A percentile compares a stretch with the other conserved stretches of the same genome.
Evolutionary conservation across 2,113 vertebrate species (phyloP).

Genomic region (Larimichthys polyactis): DNA sequence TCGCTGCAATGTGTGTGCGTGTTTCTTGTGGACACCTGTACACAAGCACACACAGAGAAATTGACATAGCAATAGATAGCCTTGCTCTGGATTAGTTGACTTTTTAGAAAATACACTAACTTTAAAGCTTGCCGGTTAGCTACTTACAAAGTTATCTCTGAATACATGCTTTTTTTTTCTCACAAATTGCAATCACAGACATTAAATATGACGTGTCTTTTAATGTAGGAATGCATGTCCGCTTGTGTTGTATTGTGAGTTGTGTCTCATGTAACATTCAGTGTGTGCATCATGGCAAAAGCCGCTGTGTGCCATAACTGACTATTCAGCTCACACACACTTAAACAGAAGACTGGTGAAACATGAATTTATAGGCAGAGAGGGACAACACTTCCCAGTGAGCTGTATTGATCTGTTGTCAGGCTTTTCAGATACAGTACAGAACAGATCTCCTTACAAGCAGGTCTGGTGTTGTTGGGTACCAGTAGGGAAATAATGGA

Average conservation of each 20-base stretch:
- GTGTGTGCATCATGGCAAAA: constrained; percentile 51
- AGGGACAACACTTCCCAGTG: constrained; percentile 1
- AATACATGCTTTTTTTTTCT: not conserved
- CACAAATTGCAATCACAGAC: not conserved
- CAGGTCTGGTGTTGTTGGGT: not conserved
- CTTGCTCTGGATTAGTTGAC: not conserved
- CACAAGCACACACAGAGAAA: constrained; percentile 16
- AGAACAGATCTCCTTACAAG: constrained; percentile 2
- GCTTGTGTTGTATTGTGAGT: constrained; percentile 64
- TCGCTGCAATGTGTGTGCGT: constrained; percentile 10
- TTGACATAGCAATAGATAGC: not conserved
- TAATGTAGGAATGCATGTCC: constrained; percentile 23
- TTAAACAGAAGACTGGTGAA: constrained; percentile 13
- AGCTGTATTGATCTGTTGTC: not conserved
- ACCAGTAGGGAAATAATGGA: not conserved
- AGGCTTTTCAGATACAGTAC: not conserved
- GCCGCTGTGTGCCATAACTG: constrained; percentile 41
- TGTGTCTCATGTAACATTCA: constrained; percentile 57
- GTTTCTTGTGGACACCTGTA: not conserved
- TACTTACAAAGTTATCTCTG: not conserved
- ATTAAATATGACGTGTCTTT: not conserved
- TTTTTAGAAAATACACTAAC: not conserved
- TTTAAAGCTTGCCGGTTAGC: not conserved
- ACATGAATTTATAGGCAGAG: constrained; percentile 16
- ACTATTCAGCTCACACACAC: constrained; percentile 9